Evolutionary conservation across 2,113 vertebrate genomes (phyloP), one percentile per base, ranked within the genome.

Genomic region (Mellivora capensis): DNA sequence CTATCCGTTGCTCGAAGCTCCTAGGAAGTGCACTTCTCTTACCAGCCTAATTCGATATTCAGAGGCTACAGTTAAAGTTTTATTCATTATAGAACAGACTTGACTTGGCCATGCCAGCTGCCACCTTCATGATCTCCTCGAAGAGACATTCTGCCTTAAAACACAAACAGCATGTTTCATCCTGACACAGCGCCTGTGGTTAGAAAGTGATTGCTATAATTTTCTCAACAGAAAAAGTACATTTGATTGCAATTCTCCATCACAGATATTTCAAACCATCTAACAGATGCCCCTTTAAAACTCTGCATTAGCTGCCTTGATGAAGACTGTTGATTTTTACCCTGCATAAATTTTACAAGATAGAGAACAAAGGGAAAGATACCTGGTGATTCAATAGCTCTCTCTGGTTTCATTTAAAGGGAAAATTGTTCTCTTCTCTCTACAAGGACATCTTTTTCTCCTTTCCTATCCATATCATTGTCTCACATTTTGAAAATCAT

Each of bases 321-420:
- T 52, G 67, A 93, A 91, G 54, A 84, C 37, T 64, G 47, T 29
- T 44, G 52, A 92, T 92, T 88, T 90, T 89, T 87, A 47, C 87
- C 42, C 34, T 37, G 34, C 72, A 61, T 59, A 57, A 57, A 85
- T 59, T 88, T 88, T 31, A 59, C 44, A 71, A 96, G 54, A 72
- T 6, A 59, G 57, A 59, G 2, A 17, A 80, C 47, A 69, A 87
- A 95, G 37, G n/a, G 37, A 0, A 72, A 87, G 67, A 80, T 27
- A 64, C 18, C 27, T 67, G 17, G 37, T 83, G 47, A 92, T 54
- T 57, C 69, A 44, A 18, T 18, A 84, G 23, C 52, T 54, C 42
- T 80, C 71, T 94, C 69, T 69, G 31, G 11, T 77, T 95, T 83
- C 39, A 69, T 86, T 89, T 82, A 93, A 93, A 94, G 29, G 47